Percentiles rank a stretch among this genome's conserved stretches.
Evolutionary conservation across 2,113 vertebrate genomes (phyloP).

Genomic region (Alexandromys fortis): DNA sequence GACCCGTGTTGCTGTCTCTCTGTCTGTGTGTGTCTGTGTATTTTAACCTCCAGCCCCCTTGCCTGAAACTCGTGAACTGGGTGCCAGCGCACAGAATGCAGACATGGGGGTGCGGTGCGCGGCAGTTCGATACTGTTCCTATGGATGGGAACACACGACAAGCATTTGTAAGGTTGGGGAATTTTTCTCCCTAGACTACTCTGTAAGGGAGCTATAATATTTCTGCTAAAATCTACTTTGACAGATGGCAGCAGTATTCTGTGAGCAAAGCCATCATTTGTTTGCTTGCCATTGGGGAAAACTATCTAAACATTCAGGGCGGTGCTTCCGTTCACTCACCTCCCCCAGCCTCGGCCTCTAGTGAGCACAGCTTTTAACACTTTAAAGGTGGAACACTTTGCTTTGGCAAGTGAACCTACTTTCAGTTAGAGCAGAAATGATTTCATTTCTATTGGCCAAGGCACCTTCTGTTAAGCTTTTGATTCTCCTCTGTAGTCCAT

Average conservation of each 20-base stretch:
- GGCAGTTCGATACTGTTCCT: no score
- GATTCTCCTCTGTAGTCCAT: neutral
- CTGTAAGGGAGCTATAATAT: neutral
- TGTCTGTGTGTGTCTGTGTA: no score
- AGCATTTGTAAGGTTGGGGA: no score
- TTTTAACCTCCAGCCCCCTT: no score
- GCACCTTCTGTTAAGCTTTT: neutral
- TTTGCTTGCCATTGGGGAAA: neutral
- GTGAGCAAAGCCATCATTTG: rapidly evolving
- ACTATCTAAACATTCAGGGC: neutral
- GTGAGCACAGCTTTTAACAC: neutral
- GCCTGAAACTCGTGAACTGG: no score
- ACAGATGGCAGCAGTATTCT: neutral
- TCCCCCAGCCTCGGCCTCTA: neutral
- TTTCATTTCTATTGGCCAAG: neutral
- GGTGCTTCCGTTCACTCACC: neutral
- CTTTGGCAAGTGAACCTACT: neutral
- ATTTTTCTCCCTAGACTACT: no score
- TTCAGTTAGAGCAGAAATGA: neutral
- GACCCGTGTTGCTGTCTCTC: no score
- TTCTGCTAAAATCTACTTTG: neutral
- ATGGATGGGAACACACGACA: neutral
- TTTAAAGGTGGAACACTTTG: neutral
- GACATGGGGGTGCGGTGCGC: no score
- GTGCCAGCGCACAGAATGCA: no score